Conservation (phyloP, 2,888 invertebrate species). For the Drosophila stalkeri region DNA sequence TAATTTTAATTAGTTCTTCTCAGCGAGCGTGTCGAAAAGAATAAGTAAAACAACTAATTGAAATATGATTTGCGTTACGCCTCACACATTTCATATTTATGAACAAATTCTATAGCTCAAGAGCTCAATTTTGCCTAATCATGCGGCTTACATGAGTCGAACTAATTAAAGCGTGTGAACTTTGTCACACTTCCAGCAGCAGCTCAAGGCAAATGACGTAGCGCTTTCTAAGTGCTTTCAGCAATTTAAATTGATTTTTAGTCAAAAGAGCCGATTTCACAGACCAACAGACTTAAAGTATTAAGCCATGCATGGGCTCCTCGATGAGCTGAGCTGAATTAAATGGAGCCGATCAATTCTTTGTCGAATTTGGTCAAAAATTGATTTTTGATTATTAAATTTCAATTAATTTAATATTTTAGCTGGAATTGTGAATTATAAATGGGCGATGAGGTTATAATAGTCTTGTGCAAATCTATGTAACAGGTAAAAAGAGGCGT, state of each 20-base stretch:
- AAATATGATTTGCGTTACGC: background rate
- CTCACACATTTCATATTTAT: constrained; percentile 4
- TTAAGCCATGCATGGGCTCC: background rate
- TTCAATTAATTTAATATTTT: background rate
- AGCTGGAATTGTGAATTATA: too few relatives aligned
- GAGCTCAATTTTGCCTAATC: constrained; percentile 12
- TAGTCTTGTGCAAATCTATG: background rate
- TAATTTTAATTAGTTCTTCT: constrained; percentile 10
- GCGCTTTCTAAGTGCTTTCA: background rate
- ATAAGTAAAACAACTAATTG: background rate
- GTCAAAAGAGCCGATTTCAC: background rate
- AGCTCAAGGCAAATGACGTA: background rate
- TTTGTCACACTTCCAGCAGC: background rate
- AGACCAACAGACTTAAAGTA: background rate
- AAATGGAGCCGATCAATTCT: background rate
- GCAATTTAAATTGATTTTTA: background rate
- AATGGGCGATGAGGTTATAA: background rate
- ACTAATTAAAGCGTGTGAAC: constrained; percentile 7
- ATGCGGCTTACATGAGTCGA: constrained; percentile 4
- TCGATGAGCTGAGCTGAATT: background rate
- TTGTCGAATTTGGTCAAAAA: background rate
- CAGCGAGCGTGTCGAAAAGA: background rate
- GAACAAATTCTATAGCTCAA: constrained; percentile 4
- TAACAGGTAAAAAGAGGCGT: background rate
- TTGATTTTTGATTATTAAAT: background rate